Evolutionary conservation across 2,113 vertebrate species (phyloP).

Genomic region (Pungitius pungitius): DNA sequence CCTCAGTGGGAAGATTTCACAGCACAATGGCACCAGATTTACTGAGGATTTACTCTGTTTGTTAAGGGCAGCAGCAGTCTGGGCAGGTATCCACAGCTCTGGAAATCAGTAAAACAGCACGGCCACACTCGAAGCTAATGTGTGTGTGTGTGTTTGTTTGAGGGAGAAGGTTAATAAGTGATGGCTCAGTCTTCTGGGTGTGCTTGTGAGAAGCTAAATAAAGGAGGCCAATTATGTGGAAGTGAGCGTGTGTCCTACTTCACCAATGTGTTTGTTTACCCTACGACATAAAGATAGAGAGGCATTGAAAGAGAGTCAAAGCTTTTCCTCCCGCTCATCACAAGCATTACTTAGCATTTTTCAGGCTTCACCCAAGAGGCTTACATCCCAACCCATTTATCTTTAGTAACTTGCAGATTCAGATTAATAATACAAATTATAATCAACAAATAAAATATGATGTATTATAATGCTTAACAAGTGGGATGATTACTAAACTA

Average conservation of each 20-base stretch:
- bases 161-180: conserved; percentile 19
- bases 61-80: conserved; percentile 68
- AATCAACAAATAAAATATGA: background rate
- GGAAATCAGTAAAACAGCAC: conserved; percentile 58
- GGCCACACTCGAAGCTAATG: conserved; percentile 20
- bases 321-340: background rate
- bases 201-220: background rate
- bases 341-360: conserved; percentile 19
- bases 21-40: conserved; percentile 59
- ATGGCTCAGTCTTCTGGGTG: background rate
- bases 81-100: conserved; percentile 49
- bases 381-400: too few species aligned
- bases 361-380: conserved; percentile 41
- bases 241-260: background rate
- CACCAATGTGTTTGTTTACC: background rate
- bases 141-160: background rate
- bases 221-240: conserved; percentile 3
- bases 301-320: background rate
- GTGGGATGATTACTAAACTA: background rate
- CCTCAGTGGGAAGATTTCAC: conserved; percentile 45
- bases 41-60: conserved; percentile 75
- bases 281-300: background rate
- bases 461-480: background rate
- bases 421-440: background rate
- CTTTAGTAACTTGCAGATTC: background rate